A percentile compares a stretch with the other conserved stretches of the same genome.
phyloP scores from a whole-genome alignment of 2,113 vertebrate genomes.

The Ceyx melanurus region DNA sequence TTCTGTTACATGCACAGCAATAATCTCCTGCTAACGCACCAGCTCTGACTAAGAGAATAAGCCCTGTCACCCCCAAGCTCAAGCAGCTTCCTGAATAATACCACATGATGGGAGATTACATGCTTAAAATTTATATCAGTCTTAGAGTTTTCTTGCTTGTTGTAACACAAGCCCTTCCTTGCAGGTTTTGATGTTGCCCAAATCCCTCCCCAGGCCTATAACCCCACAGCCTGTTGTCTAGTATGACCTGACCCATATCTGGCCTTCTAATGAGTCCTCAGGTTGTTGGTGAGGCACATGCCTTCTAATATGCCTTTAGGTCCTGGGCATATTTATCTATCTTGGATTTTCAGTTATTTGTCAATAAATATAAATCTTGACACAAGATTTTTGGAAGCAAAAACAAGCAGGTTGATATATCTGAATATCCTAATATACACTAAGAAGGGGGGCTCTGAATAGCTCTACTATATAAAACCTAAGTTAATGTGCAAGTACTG shows the following conservation, averaged over 20 bases:
- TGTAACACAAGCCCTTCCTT: slow-evolving; percentile 7
- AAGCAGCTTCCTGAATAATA: slow-evolving; percentile 54
- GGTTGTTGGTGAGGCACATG: neutral
- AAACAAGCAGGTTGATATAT: neutral
- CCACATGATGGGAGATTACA: slow-evolving; percentile 56
- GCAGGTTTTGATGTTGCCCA: neutral
- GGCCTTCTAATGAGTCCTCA: neutral
- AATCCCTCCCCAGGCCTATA: neutral
- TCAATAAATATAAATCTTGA: neutral
- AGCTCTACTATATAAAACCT: neutral
- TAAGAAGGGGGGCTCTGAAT: neutral
- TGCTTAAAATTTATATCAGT: slow-evolving; percentile 50
- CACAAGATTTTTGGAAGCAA: neutral
- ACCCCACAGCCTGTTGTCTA: neutral
- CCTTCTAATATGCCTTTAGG: neutral
- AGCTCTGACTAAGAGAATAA: slow-evolving; percentile 54
- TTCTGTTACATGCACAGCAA: slow-evolving; percentile 16
- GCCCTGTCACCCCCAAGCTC: slow-evolving; percentile 51
- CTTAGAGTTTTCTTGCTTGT: slow-evolving; percentile 29
- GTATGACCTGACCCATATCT: neutral
- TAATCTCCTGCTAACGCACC: slow-evolving; percentile 52
- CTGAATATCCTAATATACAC: neutral
- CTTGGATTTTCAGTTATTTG: neutral
- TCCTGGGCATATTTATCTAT: neutral
- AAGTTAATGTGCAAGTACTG: accelerated